These are phyloP conservation scores for Pangasius larnaudii DNA, from an alignment of 2,797 vertebrate genomes.

Conservation along the genomic window DNA sequence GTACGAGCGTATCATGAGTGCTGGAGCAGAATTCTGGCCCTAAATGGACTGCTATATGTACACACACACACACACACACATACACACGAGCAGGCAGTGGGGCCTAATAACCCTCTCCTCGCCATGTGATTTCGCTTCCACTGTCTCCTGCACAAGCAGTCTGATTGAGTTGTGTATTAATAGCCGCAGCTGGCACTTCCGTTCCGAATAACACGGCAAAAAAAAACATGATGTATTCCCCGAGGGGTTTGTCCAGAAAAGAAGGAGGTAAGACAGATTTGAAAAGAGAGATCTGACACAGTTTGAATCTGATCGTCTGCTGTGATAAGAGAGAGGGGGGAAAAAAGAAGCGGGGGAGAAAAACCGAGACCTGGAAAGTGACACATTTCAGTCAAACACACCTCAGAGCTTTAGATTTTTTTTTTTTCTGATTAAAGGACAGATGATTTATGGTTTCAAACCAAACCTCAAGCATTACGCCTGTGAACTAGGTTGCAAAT, in stretches of 20 bases:
- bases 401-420: background rate
- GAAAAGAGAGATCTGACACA: slow-evolving; percentile 54
- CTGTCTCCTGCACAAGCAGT: slow-evolving; percentile 36
- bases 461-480: background rate
- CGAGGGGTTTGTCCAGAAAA: slow-evolving; percentile 51
- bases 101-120: slow-evolving; percentile 55
- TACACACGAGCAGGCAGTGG: slow-evolving; percentile 3
- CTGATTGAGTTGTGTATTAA: slow-evolving; percentile 52
- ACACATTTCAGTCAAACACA: background rate
- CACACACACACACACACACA: slow-evolving; percentile 11
- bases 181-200: slow-evolving; percentile 65
- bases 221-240: slow-evolving; percentile 4
- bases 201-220: background rate
- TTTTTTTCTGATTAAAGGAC: background rate
- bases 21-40: background rate
- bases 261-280: slow-evolving; percentile 51
- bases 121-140: slow-evolving; percentile 12
- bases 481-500: background rate
- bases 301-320: slow-evolving; percentile 15
- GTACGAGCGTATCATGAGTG: background rate
- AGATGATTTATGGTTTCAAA: too few species aligned
- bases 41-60: background rate
- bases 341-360: slow-evolving; percentile 33
- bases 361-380: slow-evolving; percentile 1
- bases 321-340: slow-evolving; percentile 45